phyloP scores from a whole-genome alignment of 2,888 invertebrate species.

The Opisthograptis luteolata region DNA sequence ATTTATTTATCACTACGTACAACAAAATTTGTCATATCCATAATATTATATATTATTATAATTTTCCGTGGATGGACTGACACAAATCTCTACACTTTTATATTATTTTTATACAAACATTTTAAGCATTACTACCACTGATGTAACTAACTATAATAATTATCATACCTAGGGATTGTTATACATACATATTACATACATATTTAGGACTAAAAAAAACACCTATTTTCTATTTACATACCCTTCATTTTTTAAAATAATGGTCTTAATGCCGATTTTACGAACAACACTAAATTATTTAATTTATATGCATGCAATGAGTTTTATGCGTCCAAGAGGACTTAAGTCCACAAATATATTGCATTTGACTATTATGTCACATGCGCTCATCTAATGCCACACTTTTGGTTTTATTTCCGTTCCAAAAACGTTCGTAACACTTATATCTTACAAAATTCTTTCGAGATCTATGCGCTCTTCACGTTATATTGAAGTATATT shows the following conservation, averaged over 20 bases:
- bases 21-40: slow-evolving; percentile 23
- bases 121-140: slow-evolving; percentile 66
- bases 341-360: no score
- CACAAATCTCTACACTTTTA: slow-evolving; percentile 69
- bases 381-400: no score
- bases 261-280: slow-evolving; percentile 4
- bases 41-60: slow-evolving; percentile 19
- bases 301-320: no score
- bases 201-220: slow-evolving; percentile 38
- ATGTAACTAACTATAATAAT: slow-evolving; percentile 28
- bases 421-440: no score
- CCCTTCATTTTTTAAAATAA: slow-evolving; percentile 28
- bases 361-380: no score
- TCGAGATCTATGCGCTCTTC: no score
- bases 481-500: no score
- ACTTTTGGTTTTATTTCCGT: no score
- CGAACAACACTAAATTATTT: not conserved
- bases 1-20: slow-evolving; percentile 28
- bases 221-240: slow-evolving; percentile 29
- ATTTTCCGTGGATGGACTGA: slow-evolving; percentile 65
- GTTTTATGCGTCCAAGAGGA: no score
- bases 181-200: slow-evolving; percentile 28
- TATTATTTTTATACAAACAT: slow-evolving; percentile 78
- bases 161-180: slow-evolving; percentile 43
- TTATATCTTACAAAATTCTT: no score